Conservation (phyloP, 2,797 vertebrate genomes). For the Artibeus lituratus region DNA sequence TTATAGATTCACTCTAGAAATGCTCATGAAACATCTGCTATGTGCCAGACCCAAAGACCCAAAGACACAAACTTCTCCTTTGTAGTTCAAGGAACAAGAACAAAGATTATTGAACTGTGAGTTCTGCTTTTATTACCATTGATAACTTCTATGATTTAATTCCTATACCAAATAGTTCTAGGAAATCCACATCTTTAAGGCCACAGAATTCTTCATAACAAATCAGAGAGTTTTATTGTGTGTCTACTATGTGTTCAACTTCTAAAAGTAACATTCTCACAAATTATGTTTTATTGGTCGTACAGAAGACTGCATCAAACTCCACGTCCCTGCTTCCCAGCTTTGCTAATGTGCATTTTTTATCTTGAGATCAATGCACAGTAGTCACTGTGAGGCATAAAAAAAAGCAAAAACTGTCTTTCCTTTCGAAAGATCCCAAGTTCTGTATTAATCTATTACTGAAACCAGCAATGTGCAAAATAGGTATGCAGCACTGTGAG, state of each 20-base stretch:
- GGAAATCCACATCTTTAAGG: slow-evolving; percentile 2
- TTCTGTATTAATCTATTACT: background rate
- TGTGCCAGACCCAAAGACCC: background rate
- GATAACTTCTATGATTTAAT: background rate
- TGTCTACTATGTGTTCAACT: background rate
- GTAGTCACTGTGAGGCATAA: background rate
- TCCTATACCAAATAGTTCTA: background rate
- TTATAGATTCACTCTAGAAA: background rate
- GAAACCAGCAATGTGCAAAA: background rate
- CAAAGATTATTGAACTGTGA: background rate
- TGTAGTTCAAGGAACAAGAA: background rate
- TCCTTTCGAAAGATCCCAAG: background rate
- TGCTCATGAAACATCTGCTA: background rate
- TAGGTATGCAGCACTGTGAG: background rate
- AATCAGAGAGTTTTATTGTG: slow-evolving; percentile 35
- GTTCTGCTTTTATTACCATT: background rate
- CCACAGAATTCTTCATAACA: background rate
- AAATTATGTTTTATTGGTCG: background rate
- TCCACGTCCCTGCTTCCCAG: background rate
- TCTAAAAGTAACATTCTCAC: slow-evolving; percentile 26
- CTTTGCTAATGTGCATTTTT: background rate
- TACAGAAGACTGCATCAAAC: background rate
- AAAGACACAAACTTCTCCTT: background rate
- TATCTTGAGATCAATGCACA: slow-evolving; percentile 6
- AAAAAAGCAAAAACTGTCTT: background rate